Percentiles rank a stretch among this genome's conserved stretches.
phyloP scores from a whole-genome alignment of 2,888 invertebrate genomes.

The Polymixis flavicincta region DNA sequence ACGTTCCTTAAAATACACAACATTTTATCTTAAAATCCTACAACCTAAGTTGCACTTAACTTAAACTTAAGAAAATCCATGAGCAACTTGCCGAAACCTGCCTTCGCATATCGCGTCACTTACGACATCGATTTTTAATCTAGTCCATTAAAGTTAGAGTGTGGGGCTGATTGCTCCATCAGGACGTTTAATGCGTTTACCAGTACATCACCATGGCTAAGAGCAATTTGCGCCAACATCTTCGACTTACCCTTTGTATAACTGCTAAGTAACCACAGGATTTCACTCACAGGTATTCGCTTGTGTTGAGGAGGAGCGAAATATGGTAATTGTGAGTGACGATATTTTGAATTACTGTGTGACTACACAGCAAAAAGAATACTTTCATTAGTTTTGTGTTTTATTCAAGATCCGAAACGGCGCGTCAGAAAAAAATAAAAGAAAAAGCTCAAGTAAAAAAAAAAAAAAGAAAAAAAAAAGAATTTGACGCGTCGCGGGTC shows the following conservation, averaged over 20 bases:
- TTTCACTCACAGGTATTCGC: constrained; percentile 26
- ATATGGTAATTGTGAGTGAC: not conserved
- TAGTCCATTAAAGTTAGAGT: constrained; percentile 81
- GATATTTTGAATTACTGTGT: no score
- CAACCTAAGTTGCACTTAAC: not conserved
- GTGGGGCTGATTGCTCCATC: constrained; percentile 82
- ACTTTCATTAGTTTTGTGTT: not conserved
- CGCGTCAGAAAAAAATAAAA: not conserved
- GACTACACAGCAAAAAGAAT: not conserved
- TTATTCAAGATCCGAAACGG: not conserved
- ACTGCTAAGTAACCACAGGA: constrained; percentile 59
- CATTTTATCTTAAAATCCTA: not conserved
- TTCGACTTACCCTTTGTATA: constrained; percentile 70
- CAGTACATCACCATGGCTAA: constrained; percentile 79
- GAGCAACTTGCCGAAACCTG: constrained; percentile 40
- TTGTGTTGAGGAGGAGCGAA: not conserved
- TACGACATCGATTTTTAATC: constrained; percentile 81
- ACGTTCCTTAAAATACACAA: not conserved
- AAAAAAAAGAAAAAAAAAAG: not conserved
- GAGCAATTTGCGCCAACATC: constrained; percentile 81
- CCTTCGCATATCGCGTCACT: constrained; percentile 57
- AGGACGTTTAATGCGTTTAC: constrained; percentile 79
- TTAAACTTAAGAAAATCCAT: constrained; percentile 16
- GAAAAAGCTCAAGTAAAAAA: not conserved
- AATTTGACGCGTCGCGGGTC: not conserved